These are phyloP conservation scores for Macrotrachela quadricornifera DNA, from an alignment of 1,140 invertebrate genomes.

Conservation along the genomic window DNA sequence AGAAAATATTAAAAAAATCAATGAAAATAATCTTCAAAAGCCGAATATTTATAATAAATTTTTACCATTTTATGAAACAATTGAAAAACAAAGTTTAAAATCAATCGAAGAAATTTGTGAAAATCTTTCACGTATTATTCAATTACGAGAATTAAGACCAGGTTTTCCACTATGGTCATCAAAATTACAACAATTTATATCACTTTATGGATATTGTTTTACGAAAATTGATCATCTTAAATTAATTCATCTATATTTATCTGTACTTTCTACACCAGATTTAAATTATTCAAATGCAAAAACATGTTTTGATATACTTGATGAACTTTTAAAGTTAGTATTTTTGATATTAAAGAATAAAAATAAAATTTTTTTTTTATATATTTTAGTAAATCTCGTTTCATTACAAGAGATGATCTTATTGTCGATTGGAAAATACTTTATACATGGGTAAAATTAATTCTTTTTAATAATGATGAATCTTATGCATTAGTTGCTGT, in stretches of 20 bases:
- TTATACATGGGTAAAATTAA: slow-evolving; percentile 41
- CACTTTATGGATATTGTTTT: slow-evolving; percentile 61
- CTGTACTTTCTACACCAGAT: slow-evolving; percentile 49
- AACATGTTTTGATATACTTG: slow-evolving; percentile 36
- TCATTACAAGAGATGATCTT: slow-evolving; percentile 55
- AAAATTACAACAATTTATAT: slow-evolving; percentile 28
- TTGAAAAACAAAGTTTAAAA: slow-evolving; percentile 28
- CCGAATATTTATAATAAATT: slow-evolving; percentile 17
- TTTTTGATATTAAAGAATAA: background rate
- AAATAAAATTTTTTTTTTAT: slow-evolving; percentile 9
- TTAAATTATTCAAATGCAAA: slow-evolving; percentile 49
- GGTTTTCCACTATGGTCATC: slow-evolving; percentile 28
- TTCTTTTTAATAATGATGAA: slow-evolving; percentile 32
- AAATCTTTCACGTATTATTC: slow-evolving; percentile 28
- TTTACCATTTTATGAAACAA: slow-evolving; percentile 27
- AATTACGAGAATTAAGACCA: slow-evolving; percentile 29
- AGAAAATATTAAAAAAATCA: too few relatives aligned
- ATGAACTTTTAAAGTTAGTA: slow-evolving; percentile 29
- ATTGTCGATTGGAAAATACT: slow-evolving; percentile 62
- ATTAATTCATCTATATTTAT: slow-evolving; percentile 61
- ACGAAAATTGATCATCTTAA: slow-evolving; percentile 66
- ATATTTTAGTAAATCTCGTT: slow-evolving; percentile 46
- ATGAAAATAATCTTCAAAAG: background rate
- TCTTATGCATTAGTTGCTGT: slow-evolving; percentile 34
- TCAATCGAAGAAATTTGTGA: slow-evolving; percentile 29